These are phyloP conservation scores for Clanis bilineata DNA, from an alignment of 2,888 invertebrate species.

Conservation along the genomic window DNA sequence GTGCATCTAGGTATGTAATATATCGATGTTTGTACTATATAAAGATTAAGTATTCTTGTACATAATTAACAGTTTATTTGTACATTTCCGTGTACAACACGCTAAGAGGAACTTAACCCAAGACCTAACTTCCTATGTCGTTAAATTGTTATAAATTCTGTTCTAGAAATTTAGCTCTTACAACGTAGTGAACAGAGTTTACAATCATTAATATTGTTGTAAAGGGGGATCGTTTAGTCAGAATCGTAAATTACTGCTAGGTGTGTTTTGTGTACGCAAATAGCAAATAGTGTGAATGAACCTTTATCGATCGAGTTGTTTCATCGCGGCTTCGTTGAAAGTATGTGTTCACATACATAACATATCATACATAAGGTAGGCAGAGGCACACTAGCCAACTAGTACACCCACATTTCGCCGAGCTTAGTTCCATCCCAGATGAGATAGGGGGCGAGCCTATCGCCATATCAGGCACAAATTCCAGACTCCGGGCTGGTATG, in stretches of 20 bases:
- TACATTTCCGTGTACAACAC: slow-evolving; percentile 2
- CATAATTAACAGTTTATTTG: neutral
- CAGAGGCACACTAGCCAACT: too few relatives aligned
- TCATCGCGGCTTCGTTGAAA: too few relatives aligned
- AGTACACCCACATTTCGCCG: too few relatives aligned
- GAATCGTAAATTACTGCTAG: slow-evolving; percentile 6
- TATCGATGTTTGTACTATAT: too few relatives aligned
- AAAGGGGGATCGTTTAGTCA: neutral
- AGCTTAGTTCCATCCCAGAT: too few relatives aligned
- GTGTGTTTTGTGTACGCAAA: slow-evolving; percentile 11
- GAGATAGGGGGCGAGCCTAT: too few relatives aligned
- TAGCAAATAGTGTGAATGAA: slow-evolving; percentile 16
- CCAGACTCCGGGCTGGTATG: too few relatives aligned
- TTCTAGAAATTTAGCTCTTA: neutral
- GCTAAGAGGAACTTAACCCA: neutral
- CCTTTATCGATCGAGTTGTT: slow-evolving; percentile 13
- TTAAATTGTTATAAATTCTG: neutral
- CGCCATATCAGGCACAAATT: too few relatives aligned
- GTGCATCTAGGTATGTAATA: too few relatives aligned
- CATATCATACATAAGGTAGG: too few relatives aligned
- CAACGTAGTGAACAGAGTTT: neutral
- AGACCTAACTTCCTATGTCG: slow-evolving; percentile 9
- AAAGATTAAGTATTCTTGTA: too few relatives aligned
- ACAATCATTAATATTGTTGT: neutral
- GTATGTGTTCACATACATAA: too few relatives aligned